Conservation (phyloP, 1,140 invertebrate genomes). For the Drosophila nannoptera region DNA sequence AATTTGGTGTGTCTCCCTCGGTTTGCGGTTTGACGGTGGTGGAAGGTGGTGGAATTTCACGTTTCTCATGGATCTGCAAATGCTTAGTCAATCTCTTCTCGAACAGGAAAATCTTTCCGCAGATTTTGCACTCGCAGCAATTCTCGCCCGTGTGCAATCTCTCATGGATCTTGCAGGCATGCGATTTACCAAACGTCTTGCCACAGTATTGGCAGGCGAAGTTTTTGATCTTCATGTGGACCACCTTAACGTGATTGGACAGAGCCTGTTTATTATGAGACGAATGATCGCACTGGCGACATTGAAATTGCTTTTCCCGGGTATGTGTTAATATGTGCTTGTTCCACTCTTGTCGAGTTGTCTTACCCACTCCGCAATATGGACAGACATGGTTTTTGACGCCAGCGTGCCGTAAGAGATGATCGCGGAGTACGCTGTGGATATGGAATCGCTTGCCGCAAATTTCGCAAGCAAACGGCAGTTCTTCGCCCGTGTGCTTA, state of each 20-base stretch:
- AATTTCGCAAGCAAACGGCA: slow-evolving; percentile 81
- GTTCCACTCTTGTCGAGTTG: slow-evolving; percentile 73
- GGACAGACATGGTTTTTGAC: slow-evolving; percentile 77
- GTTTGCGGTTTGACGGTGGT: slow-evolving; percentile 35
- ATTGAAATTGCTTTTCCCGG: slow-evolving; percentile 72
- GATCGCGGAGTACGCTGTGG: slow-evolving; percentile 68
- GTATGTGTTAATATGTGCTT: slow-evolving; percentile 75
- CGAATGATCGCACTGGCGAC: slow-evolving; percentile 69
- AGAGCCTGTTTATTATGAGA: slow-evolving; percentile 73
- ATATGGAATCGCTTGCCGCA: slow-evolving; percentile 79
- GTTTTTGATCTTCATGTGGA: slow-evolving; percentile 75
- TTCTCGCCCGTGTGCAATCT: slow-evolving; percentile 80
- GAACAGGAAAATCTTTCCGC: slow-evolving; percentile 70
- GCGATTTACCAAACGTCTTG: slow-evolving; percentile 73
- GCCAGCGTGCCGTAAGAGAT: slow-evolving; percentile 72
- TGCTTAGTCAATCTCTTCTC: slow-evolving; percentile 70
- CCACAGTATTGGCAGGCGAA: slow-evolving; percentile 75
- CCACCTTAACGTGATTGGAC: slow-evolving; percentile 70
- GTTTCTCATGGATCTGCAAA: slow-evolving; percentile 71
- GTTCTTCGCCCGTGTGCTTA: slow-evolving; percentile 81
- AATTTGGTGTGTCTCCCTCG: slow-evolving; percentile 24
- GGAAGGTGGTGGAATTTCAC: slow-evolving; percentile 57
- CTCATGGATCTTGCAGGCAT: slow-evolving; percentile 76
- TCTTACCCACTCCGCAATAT: slow-evolving; percentile 74
- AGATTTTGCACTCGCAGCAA: slow-evolving; percentile 74